Evolutionary conservation across 35 echinoderm and acorn worm genomes (phyloP), one percentile per base, ranked within the genome.

Genomic region (Acanthaster planci): DNA sequence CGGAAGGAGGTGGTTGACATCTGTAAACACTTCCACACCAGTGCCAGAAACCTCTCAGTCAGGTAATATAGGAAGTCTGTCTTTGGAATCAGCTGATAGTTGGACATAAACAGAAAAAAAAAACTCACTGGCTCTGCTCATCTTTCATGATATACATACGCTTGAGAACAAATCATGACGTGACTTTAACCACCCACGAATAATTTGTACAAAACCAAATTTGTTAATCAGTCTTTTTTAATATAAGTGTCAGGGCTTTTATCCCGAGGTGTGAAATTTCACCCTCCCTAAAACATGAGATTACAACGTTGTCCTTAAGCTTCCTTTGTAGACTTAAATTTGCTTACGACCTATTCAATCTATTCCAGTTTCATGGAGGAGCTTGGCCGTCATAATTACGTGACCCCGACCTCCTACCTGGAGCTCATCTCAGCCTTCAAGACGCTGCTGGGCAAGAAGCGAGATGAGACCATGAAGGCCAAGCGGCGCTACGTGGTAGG

Each of bases 361-460:
- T 23, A 42, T 51, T 12, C 31, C 77, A 93, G 95, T 52, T 98
- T 93, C 79, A 76, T 89, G 76, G 82, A 90, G 10, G 91, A 98
- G 51, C 59, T 98, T 36, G 89, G 89, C 37, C 67, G 95, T 21
- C 92, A 93, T 77, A 98, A 98, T 78, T 98, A 98, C 59, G 95
- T 98, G 36, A 98, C 95, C 7, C 95, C 95, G n/a, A 98, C 95
- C 31, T 93, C 91, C 15, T 98, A 98, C 79, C 88, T 98, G 19
- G 95, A 98, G 75, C 40, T 93, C 58, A 98, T 98, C 80, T 93
- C 95, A 5, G 91, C 95, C 51, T 98, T 98, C 86, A 98, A 98
- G 92, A 98, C 92, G 5, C 77, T 98, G 5, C 81, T 98, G 55
- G 89, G 87, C 38, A 93, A 91, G 86, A 98, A 98, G 50, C 79